Conservation (phyloP, 2,113 vertebrate genomes). For the Spea bombifrons region DNA sequence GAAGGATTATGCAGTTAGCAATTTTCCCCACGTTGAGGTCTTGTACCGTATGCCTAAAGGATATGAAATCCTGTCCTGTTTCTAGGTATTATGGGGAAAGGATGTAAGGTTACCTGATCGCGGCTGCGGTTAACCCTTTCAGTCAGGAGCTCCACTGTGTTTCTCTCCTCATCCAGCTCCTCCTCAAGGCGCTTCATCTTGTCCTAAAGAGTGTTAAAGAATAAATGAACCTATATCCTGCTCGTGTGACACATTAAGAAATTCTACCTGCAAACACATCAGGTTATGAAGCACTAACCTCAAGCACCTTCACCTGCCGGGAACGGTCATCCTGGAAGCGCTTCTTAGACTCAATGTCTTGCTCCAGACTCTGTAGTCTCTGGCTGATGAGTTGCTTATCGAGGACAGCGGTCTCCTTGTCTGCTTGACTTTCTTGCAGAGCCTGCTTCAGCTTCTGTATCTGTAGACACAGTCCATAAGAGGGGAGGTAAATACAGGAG, state of each 20-base stretch:
- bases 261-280: too few species aligned
- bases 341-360: conserved; percentile 74
- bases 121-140: conserved; percentile 79
- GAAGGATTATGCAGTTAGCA: too few species aligned
- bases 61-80: too few species aligned
- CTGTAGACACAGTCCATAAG: conserved; percentile 56
- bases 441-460: conserved; percentile 76
- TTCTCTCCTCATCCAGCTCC: conserved; percentile 89
- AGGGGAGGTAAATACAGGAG: background rate
- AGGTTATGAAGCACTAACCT: conserved; percentile 64
- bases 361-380: conserved; percentile 80
- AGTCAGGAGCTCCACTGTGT: conserved; percentile 78
- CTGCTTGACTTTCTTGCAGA: conserved; percentile 72
- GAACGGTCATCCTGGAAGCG: conserved; percentile 75
- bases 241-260: too few species aligned
- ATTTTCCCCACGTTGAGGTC: too few species aligned
- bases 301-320: conserved; percentile 77
- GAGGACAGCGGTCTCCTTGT: conserved; percentile 74
- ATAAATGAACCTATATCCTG: too few species aligned
- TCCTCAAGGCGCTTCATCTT: conserved; percentile 78
- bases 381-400: conserved; percentile 85
- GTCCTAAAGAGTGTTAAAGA: conserved; percentile 61
- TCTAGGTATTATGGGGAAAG: background rate
- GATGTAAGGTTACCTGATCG: conserved; percentile 74
- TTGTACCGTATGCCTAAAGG: too few species aligned